Conservation (phyloP, 1,140 invertebrate species). For the Alviniconcha marisindica region DNA sequence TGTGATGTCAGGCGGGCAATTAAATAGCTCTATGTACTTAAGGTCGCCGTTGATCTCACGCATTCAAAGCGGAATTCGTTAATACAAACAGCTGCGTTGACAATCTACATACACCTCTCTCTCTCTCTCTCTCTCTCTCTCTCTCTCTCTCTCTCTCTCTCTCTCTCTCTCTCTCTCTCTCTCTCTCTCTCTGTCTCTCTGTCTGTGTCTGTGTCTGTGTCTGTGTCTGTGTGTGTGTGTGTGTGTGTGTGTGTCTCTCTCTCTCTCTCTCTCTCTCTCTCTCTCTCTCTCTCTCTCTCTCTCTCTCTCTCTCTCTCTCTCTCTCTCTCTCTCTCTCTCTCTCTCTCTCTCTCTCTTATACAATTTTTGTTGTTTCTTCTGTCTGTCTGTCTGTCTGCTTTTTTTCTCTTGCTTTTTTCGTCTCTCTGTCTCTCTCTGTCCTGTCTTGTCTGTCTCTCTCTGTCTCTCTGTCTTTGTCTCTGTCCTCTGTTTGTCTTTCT, state of each 20-base stretch:
- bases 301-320: not conserved
- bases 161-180: no score
- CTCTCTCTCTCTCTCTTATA: constrained; percentile 34
- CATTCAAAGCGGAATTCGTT: no score
- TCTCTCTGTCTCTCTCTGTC: constrained; percentile 32
- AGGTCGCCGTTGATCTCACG: no score
- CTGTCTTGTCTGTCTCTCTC: not conserved
- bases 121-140: no score
- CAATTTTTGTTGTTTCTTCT: not conserved
- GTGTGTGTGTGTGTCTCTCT: not conserved
- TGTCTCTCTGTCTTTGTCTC: not conserved
- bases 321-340: not conserved
- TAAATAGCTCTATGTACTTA: no score
- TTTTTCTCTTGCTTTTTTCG: not conserved
- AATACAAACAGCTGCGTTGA: no score
- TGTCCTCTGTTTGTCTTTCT: not conserved
- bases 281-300: not conserved
- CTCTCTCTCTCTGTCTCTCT: constrained; percentile 1
- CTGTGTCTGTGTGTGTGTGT: not conserved
- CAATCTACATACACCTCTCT: no score
- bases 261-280: not conserved
- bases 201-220: not conserved
- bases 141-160: no score
- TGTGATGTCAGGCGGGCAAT: no score
- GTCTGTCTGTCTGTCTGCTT: not conserved